Evolutionary conservation across 2,797 vertebrate genomes (phyloP).

Genomic region (Cyprinella venusta): DNA sequence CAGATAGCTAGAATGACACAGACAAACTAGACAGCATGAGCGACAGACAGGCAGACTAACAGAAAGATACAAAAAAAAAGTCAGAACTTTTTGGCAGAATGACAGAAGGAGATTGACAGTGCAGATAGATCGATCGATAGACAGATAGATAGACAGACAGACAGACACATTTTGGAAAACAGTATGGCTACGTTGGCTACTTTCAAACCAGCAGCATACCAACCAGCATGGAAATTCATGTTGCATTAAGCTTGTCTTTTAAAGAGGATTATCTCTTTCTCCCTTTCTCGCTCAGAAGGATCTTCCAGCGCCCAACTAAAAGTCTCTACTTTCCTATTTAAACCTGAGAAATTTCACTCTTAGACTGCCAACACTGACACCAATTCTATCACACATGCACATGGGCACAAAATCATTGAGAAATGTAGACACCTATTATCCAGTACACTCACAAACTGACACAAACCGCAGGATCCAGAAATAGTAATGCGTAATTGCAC

Average conservation of each 20-base stretch:
- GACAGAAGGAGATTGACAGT: background rate
- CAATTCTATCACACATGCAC: conserved; percentile 39
- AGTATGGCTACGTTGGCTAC: too few species aligned
- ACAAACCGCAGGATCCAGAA: conserved; percentile 6
- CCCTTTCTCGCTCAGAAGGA: background rate
- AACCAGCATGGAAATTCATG: background rate
- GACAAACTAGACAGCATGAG: background rate
- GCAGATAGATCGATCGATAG: background rate
- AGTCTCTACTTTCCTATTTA: conserved; percentile 27
- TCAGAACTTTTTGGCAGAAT: background rate
- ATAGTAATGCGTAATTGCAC: background rate
- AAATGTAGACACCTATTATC: conserved; percentile 20
- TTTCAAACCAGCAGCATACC: background rate
- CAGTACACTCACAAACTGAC: background rate
- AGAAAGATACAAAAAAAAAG: background rate
- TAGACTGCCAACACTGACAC: conserved; percentile 14
- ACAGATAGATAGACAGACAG: background rate
- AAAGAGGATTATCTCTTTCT: conserved; percentile 11
- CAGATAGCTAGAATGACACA: background rate
- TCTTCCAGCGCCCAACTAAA: background rate
- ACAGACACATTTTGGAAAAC: background rate
- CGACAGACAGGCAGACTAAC: background rate
- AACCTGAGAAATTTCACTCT: conserved; percentile 21
- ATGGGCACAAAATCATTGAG: conserved; percentile 19
- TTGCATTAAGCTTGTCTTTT: background rate